Evolutionary conservation across 2,113 vertebrate species (phyloP), one percentile per base, ranked within the genome.

Genomic region (Myrmophylax atrothorax): DNA sequence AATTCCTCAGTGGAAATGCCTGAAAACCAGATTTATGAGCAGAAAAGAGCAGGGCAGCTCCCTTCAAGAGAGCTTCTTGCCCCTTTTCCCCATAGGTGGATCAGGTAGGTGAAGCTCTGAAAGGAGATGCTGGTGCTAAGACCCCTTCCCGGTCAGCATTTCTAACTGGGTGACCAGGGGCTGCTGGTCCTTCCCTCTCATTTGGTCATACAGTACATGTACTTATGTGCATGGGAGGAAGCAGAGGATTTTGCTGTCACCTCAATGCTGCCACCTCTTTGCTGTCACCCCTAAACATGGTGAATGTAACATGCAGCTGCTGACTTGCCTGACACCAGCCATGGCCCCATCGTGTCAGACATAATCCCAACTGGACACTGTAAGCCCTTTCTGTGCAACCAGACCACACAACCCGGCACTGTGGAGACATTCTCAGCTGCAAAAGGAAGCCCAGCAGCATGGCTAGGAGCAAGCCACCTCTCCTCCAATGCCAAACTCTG

Each of bases 361-460:
- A 1, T 7, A 52, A 62, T 2, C 7, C 33, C 16, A 44, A 23
- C 8, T 44, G 52, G 56, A 60, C 6, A 9, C 29, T 7, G 14
- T 5, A 38, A 63, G 58, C 20, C 24, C 56, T 47, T 70, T 73
- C 49, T 12, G 8, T 70, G 40, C 0, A 0, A 35, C 8, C 19
- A 25, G 40, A 6, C 28, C 0, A 0, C 0, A 1, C 37, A 63
- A 66, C 35, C 18, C 1, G 3, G 59, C 6, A 1, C 4, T 31
- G 28, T 10, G 10, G 29, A 72, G 42, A 47, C 4, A 19, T 11
- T n/a, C 31, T 62, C 7, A 3, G 73, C 52, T 52, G 26, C 10
- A 4, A 60, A 26, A 31, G 17, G 42, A 67, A 28, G 33, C n/a
- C 37, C 10, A 12, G 50, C 7, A 24, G 35, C 3, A 3, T 17